Evolutionary conservation across 2,113 vertebrate species (phyloP).

Genomic region (Rhinolophus sinicus): DNA sequence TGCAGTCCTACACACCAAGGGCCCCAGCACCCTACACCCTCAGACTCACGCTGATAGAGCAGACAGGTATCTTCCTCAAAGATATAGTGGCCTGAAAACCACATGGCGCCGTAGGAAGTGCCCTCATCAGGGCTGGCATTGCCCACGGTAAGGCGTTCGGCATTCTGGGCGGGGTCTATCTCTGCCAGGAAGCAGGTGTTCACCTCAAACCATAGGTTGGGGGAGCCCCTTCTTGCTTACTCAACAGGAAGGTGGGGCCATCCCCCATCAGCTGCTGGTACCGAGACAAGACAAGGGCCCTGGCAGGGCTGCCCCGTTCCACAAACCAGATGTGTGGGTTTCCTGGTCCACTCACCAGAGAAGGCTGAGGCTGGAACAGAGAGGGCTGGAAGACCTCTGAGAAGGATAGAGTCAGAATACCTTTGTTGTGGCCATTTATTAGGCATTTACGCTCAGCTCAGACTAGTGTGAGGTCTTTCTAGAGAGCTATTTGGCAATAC

Average conservation of each 20-base stretch:
- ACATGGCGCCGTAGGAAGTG: constrained; percentile 54
- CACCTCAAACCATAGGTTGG: background rate
- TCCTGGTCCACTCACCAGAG: background rate
- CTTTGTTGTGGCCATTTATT: background rate
- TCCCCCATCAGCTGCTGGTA: constrained; percentile 8
- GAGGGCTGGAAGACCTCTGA: background rate
- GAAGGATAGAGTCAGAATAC: background rate
- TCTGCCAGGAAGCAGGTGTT: constrained; percentile 41
- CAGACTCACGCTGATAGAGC: constrained; percentile 9
- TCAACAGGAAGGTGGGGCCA: constrained; percentile 38
- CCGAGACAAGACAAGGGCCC: constrained; percentile 32
- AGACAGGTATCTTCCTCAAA: constrained; percentile 58
- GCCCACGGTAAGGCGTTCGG: constrained; percentile 12
- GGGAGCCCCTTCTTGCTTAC: constrained; percentile 15
- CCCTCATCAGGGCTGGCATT: constrained; percentile 28
- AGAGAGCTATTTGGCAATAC: too few relatives aligned
- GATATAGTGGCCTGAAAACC: constrained; percentile 39
- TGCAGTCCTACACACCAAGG: background rate
- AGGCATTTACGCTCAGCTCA: background rate
- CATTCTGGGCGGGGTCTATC: background rate
- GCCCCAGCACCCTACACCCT: too few relatives aligned
- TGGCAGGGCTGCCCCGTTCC: background rate
- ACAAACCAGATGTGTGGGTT: constrained; percentile 45
- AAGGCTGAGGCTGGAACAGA: constrained; percentile 30
- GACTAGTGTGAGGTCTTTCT: background rate